Conservation (phyloP, 64 coral and sea anemone species). For the Astreopora myriophthalma region DNA sequence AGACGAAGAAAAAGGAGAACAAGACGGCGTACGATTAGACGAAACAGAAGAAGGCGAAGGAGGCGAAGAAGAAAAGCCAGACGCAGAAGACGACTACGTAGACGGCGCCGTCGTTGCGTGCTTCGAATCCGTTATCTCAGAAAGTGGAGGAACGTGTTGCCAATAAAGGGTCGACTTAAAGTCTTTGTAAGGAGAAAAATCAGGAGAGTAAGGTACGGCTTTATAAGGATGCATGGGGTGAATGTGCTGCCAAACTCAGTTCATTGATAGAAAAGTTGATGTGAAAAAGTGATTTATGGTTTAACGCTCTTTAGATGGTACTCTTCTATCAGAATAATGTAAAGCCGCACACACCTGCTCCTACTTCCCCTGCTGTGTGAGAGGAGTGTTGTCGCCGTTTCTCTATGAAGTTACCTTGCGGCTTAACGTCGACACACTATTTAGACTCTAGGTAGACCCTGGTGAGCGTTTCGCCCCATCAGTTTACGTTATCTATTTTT, state of each 20-base stretch:
- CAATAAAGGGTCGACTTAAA: background rate
- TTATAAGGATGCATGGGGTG: no score
- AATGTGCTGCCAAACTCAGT: no score
- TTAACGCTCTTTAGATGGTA: background rate
- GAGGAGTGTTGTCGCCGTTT: no score
- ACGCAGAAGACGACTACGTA: background rate
- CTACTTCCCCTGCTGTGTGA: no score
- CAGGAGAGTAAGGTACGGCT: background rate
- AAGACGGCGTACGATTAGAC: background rate
- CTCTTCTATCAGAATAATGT: no score
- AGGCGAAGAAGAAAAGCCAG: background rate
- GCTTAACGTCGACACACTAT: no score
- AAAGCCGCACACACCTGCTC: no score
- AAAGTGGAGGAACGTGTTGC: background rate
- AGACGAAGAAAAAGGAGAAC: background rate
- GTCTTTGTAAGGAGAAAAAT: background rate
- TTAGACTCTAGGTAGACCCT: no score
- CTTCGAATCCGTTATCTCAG: background rate
- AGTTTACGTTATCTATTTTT: no score
- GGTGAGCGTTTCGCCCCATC: no score
- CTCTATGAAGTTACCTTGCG: no score
- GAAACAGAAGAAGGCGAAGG: background rate
- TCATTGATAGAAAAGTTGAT: no score
- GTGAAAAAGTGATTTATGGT: background rate
- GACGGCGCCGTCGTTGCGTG: background rate